Percentiles rank a stretch among this genome's conserved stretches.
phyloP scores from a whole-genome alignment of 2,113 vertebrate genomes.

The Cyphomyrus discorhynchus region DNA sequence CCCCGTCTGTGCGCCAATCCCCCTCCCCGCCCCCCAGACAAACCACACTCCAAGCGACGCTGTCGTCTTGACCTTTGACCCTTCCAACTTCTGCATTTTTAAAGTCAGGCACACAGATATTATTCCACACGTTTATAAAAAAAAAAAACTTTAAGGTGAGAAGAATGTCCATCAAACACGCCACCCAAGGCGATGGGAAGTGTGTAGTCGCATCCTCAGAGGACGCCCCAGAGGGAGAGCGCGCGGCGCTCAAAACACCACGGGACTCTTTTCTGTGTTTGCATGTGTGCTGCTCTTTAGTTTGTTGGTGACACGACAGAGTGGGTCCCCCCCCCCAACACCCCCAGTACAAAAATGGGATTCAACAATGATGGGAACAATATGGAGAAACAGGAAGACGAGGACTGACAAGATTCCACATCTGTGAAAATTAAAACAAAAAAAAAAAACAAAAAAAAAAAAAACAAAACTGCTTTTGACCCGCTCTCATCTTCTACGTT shows the following conservation, averaged over 20 bases:
- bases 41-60: conserved; percentile 39
- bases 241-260: conserved; percentile 48
- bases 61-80: conserved; percentile 49
- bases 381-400: conserved; percentile 44
- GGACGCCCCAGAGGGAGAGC: conserved; percentile 52
- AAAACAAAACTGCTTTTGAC: conserved; percentile 21
- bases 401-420: conserved; percentile 36
- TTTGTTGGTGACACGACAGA: conserved; percentile 44
- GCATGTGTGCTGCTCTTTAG: conserved; percentile 48
- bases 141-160: conserved; percentile 57
- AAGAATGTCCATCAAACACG: conserved; percentile 48
- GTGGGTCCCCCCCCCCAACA: not conserved
- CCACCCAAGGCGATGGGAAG: conserved; percentile 55
- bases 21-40: not conserved
- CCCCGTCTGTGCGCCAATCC: too few species aligned
- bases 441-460: conserved; percentile 9
- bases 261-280: conserved; percentile 22
- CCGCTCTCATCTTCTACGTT: not conserved
- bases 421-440: not conserved
- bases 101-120: conserved; percentile 66
- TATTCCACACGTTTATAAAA: conserved; percentile 64
- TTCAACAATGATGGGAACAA: conserved; percentile 51
- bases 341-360: conserved; percentile 37
- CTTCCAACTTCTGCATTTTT: conserved; percentile 52
- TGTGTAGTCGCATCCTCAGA: conserved; percentile 64